Evolutionary conservation across 2,113 vertebrate species (phyloP).

Genomic region (Falcunculus frontatus): DNA sequence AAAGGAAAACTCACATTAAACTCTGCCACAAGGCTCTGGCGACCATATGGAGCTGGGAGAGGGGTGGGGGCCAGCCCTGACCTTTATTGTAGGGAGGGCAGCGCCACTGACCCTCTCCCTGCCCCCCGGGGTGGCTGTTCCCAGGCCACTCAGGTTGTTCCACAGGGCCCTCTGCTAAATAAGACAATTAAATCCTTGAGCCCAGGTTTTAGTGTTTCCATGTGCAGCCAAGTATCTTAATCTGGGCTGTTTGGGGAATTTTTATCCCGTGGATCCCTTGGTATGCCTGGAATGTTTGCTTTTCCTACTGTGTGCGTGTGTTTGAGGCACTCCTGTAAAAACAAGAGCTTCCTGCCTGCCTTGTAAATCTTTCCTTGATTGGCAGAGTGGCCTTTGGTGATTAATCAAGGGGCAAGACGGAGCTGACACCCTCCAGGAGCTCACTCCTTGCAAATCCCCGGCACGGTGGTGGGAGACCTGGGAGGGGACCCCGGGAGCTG

Average conservation of each 20-base stretch:
- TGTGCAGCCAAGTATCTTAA: constrained; percentile 54
- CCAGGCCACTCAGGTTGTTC: not conserved
- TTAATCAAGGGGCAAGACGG: not conserved
- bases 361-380: constrained; percentile 52
- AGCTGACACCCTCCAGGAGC: not conserved
- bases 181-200: constrained; percentile 20
- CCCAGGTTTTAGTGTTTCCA: constrained; percentile 43
- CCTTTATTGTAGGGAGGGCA: not conserved
- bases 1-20: not conserved
- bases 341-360: constrained; percentile 50
- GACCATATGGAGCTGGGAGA: constrained; percentile 7
- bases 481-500: not conserved
- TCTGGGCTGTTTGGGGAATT: constrained; percentile 51
- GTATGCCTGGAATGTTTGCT: constrained; percentile 68
- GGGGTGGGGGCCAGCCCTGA: not conserved
- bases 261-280: constrained; percentile 48
- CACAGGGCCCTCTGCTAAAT: not conserved
- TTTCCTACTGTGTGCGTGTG: constrained; percentile 58
- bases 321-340: constrained; percentile 56
- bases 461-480: not conserved
- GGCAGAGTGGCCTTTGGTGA: constrained; percentile 14
- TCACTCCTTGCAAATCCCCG: not conserved
- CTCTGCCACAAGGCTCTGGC: not conserved
- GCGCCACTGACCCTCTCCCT: not conserved
- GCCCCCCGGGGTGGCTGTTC: not conserved